Conservation (phyloP, 2,888 invertebrate species). For the Pammene fasciana region DNA sequence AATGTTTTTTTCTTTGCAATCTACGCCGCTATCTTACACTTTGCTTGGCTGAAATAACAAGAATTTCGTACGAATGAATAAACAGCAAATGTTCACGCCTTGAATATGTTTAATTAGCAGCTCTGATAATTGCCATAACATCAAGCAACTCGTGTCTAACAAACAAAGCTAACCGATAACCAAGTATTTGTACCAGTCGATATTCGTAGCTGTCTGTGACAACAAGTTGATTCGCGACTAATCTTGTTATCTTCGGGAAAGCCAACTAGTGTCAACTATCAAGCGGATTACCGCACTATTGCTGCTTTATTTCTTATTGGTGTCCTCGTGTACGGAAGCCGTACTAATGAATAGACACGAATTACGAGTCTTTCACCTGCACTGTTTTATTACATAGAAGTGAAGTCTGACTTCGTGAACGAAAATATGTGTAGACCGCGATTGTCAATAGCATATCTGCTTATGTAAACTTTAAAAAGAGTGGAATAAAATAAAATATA, state of each 20-base stretch:
- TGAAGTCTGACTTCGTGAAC: too few species aligned
- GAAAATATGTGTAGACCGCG: too few species aligned
- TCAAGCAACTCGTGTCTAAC: background rate
- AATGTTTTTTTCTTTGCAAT: too few species aligned
- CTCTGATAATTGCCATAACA: background rate
- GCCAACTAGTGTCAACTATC: conserved; percentile 38
- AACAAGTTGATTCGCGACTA: conserved; percentile 26
- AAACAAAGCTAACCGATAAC: conserved; percentile 9
- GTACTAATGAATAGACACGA: conserved; percentile 4
- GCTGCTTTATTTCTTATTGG: conserved; percentile 33
- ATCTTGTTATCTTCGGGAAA: conserved; percentile 31
- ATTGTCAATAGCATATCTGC: too few species aligned
- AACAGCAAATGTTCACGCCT: too few species aligned
- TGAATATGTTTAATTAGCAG: too few species aligned
- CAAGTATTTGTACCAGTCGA: conserved; percentile 3
- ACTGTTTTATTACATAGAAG: background rate
- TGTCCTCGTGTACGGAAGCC: conserved; percentile 22
- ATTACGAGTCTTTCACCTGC: background rate
- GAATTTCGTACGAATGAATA: too few species aligned
- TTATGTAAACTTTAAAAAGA: too few species aligned
- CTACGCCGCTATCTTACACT: too few species aligned
- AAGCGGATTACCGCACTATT: conserved; percentile 33
- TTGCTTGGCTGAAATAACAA: too few species aligned
- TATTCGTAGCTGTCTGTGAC: background rate
- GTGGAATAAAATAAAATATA: too few species aligned